Conservation (phyloP, 2,888 invertebrate genomes). For the Pachymerium ferrugineum region DNA sequence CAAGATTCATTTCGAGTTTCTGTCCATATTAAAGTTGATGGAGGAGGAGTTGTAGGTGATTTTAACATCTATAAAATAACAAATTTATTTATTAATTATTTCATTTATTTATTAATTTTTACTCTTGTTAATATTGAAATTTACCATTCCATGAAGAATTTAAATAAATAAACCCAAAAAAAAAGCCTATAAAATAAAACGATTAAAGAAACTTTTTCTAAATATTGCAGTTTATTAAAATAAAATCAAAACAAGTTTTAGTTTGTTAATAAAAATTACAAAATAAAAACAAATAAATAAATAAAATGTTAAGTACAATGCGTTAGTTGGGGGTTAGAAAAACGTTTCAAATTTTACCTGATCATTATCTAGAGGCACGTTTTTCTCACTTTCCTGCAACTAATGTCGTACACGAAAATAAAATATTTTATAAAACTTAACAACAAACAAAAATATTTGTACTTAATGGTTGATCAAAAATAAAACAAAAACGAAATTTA, state of each 20-base stretch:
- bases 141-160: background rate
- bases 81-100: background rate
- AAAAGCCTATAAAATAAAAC: background rate
- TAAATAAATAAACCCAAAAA: background rate
- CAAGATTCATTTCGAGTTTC: too few species aligned
- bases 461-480: background rate
- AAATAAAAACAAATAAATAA: background rate
- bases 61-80: background rate
- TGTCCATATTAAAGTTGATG: too few species aligned
- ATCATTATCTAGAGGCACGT: background rate
- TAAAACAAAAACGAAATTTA: background rate
- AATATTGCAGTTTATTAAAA: background rate
- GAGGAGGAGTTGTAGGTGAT: background rate
- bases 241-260: background rate
- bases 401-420: background rate
- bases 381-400: background rate
- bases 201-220: background rate
- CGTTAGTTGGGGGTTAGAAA: too few species aligned
- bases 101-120: background rate
- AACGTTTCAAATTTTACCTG: background rate
- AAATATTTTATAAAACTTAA: background rate
- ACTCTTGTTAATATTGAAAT: background rate
- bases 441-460: background rate
- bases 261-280: background rate
- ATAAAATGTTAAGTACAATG: background rate